Conservation (phyloP, 2,888 invertebrate genomes). For the Alviniconcha strummeri region DNA sequence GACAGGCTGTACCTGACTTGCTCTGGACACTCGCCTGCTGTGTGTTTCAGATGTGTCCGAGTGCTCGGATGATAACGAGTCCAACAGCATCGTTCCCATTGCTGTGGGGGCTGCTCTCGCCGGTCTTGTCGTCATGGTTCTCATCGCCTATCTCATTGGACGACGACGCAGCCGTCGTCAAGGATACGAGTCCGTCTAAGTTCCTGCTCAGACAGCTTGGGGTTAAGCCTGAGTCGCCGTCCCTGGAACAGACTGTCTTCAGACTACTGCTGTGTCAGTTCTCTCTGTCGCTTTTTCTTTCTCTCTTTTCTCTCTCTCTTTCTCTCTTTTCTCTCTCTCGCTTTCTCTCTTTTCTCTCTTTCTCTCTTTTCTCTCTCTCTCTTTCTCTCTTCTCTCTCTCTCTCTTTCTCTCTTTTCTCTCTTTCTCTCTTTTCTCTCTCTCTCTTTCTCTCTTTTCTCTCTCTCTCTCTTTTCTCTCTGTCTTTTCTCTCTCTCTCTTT, state of each 20-base stretch:
- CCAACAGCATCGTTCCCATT: constrained; percentile 93
- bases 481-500: too few species aligned
- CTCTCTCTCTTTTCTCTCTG: not conserved
- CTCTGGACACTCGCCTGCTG: not conserved
- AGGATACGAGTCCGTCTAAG: constrained; percentile 71
- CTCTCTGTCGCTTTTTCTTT: not conserved
- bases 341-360: not conserved
- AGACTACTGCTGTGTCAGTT: too few species aligned
- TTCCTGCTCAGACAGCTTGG: too few species aligned
- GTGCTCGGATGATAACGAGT: constrained; percentile 67
- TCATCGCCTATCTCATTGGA: constrained; percentile 93
- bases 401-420: too few species aligned
- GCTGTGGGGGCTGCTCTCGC: constrained; percentile 96
- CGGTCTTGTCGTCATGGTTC: constrained; percentile 90
- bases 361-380: not conserved
- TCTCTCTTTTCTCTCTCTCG: not conserved
- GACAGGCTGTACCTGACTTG: too few species aligned
- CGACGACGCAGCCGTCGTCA: constrained; percentile 75
- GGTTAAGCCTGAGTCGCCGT: too few species aligned
- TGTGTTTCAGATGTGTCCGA: constrained; percentile 49
- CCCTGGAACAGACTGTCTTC: too few species aligned
- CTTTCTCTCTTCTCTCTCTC: not conserved
- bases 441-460: not conserved
- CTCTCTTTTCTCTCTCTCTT: not conserved
- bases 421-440: not conserved